Base-by-base conservation (phyloP, 2,888 invertebrate genomes). In the Junonia oenone region DNA sequence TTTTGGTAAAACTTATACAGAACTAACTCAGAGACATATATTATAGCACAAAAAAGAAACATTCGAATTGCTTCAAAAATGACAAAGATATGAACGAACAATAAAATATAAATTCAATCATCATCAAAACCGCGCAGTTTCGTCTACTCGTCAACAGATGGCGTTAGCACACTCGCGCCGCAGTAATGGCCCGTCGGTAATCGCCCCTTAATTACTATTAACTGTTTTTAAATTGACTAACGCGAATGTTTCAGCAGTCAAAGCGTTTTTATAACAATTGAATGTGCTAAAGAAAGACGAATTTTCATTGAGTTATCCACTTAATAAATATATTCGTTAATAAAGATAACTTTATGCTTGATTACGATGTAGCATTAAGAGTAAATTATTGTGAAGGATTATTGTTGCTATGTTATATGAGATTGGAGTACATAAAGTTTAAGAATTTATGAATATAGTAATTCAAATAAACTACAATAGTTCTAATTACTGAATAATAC, bases 141-240 rank as follows among this genome's bases (percentile, higher is more conserved):
- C 3, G 15, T 68, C 88, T 81, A 86, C 80, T 83, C 79, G 14
- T 6, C 63, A 64, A 71, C 2, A 86, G 88, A 84, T 87, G 86
- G 80, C 87, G 80, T 58, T 47, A 67, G 67, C 56, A 26, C 13
- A 15, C 27, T 31, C 57, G 51, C 13, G 35, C 17, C 11, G 45
- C n/a, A 13, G 6, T 26, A 43, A 43, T 38, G 19, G 55, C 52
- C 47, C 58, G 55, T 26, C 51, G 47, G 51, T 65, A 76, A 75
- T 71, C 68, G 64, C 69, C 69, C 72, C 72, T 15, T 80, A 81
- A 83, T 82, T 79, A 69, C 67, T 57, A 67, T 66, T 73, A 77
- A 74, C 66, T 66, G 71, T 73, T 66, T 67, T 68, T 64, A 67
- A 67, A 69, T 68, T 66, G 64, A 60, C 68, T 63, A 62, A 69